phyloP scores from a whole-genome alignment of 2,113 vertebrate genomes.

The Oreamnos americanus region DNA sequence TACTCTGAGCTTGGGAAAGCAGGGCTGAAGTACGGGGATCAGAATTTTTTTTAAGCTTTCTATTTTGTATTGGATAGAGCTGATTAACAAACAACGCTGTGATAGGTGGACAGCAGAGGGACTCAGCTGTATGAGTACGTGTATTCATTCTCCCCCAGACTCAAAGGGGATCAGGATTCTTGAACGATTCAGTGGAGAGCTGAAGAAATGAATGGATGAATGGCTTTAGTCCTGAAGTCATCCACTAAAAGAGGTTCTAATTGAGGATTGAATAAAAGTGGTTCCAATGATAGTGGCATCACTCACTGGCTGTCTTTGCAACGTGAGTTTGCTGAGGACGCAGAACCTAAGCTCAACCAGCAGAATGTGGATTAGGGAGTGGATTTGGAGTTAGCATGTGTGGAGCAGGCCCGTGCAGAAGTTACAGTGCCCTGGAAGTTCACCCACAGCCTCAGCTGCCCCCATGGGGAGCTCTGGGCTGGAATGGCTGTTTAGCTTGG shows the following conservation, averaged over 20 bases:
- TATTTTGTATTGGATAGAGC: not conserved
- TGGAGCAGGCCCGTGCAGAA: not conserved
- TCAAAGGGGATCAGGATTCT: not conserved
- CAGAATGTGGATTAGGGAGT: not conserved
- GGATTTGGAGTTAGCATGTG: not conserved
- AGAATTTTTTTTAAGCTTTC: not conserved
- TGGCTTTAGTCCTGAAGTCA: not conserved
- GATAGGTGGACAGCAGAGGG: not conserved
- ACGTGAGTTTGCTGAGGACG: not conserved
- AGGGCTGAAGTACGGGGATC: not conserved
- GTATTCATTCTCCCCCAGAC: not conserved
- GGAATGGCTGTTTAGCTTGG: not conserved
- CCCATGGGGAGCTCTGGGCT: not conserved
- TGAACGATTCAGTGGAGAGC: not conserved
- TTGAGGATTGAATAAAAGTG: not conserved
- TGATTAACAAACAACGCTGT: not conserved
- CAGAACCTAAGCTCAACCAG: not conserved
- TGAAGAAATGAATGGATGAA: not conserved
- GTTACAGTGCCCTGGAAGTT: not conserved
- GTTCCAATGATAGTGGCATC: not conserved
- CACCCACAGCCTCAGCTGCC: not conserved
- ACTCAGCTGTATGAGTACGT: accelerated
- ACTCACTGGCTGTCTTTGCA: accelerated
- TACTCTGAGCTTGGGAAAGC: not conserved
- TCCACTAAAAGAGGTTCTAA: not conserved